phyloP scores from a whole-genome alignment of 2,113 vertebrate species.

The Rhadina sibilatrix region DNA sequence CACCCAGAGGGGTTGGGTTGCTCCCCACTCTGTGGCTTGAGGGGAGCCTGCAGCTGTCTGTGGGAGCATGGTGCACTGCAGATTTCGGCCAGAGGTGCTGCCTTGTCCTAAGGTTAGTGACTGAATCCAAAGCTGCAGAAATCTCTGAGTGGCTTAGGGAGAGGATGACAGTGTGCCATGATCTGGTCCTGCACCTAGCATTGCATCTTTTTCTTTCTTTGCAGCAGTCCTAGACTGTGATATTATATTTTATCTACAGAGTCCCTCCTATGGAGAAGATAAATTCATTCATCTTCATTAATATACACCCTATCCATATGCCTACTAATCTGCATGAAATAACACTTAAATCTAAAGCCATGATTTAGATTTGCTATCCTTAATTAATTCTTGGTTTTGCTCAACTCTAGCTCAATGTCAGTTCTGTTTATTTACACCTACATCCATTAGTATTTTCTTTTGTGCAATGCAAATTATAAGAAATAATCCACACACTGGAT shows the following conservation, averaged over 20 bases:
- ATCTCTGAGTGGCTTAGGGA: not conserved
- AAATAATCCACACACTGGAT: not conserved
- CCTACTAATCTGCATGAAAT: not conserved
- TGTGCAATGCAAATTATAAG: not conserved
- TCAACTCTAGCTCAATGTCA: not conserved
- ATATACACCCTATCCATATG: not conserved
- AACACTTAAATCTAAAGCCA: not conserved
- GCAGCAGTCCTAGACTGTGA: not conserved
- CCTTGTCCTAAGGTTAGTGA: rapidly evolving
- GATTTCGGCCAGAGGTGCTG: too few species aligned
- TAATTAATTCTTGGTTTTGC: not conserved
- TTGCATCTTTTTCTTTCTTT: not conserved
- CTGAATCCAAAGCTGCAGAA: not conserved
- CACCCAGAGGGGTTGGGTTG: not conserved
- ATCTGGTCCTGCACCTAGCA: not conserved
- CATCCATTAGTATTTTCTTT: not conserved
- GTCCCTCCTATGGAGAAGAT: not conserved
- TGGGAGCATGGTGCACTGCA: not conserved
- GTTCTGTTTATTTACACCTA: not conserved
- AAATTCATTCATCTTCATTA: not conserved
- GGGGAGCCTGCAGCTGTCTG: not conserved
- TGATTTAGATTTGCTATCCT: not conserved
- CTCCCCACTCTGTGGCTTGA: not conserved
- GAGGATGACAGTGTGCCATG: rapidly evolving
- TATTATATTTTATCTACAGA: not conserved